phyloP scores from a whole-genome alignment of 2,888 invertebrate genomes.

The Microctonus hyperodae region DNA sequence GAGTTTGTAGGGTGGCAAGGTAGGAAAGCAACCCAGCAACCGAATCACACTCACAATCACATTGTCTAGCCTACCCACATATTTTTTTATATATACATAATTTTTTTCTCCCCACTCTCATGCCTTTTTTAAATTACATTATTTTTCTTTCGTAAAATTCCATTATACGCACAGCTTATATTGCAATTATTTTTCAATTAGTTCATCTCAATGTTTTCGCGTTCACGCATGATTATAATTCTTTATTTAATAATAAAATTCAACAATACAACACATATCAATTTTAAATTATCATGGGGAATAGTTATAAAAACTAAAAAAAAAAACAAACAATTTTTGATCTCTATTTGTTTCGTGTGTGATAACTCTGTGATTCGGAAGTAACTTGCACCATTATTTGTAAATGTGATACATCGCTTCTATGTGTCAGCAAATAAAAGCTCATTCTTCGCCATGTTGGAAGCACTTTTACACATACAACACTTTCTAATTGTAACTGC shows the following conservation, averaged over 20 bases:
- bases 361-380: neutral
- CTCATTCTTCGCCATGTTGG: neutral
- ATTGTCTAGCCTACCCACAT: conserved; percentile 58
- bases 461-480: neutral
- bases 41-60: conserved; percentile 63
- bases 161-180: conserved; percentile 33
- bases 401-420: neutral
- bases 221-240: conserved; percentile 1
- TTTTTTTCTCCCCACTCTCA: conserved; percentile 45
- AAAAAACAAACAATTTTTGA: neutral
- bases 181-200: conserved; percentile 25
- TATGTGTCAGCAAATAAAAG: neutral
- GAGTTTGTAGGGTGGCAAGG: conserved; percentile 81
- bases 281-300: neutral
- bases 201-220: conserved; percentile 11
- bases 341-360: neutral
- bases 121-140: conserved; percentile 38
- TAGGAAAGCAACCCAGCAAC: conserved; percentile 69
- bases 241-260: neutral
- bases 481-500: neutral
- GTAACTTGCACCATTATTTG: neutral
- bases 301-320: neutral
- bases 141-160: conserved; percentile 33
- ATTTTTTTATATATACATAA: conserved; percentile 40
- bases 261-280: neutral